Conservation (phyloP, 2,797 vertebrate genomes). For the Scolopax rusticola region DNA sequence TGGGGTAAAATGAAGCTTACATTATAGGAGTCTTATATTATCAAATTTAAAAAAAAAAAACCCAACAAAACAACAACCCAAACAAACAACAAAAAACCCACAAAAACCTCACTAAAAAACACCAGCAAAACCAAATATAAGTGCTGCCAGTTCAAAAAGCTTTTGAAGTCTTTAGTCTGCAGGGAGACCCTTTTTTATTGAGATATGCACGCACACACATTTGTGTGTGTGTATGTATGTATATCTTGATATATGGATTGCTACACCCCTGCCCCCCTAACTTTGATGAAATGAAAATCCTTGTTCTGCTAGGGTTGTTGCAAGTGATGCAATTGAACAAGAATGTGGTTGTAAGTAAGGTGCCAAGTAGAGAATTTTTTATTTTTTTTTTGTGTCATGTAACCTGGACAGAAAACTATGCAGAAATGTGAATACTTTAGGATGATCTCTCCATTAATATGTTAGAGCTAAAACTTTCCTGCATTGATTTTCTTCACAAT, state of each 20-base stretch:
- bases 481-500: not conserved
- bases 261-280: not conserved
- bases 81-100: too few species aligned
- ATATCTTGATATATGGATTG: not conserved
- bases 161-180: not conserved
- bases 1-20: not conserved
- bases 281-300: not conserved
- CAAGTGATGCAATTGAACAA: not conserved
- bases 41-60: not conserved
- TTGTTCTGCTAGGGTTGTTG: not conserved
- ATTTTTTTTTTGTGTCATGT: not conserved
- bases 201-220: accelerated
- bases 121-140: not conserved
- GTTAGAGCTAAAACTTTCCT: not conserved
- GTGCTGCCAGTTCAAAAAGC: not conserved
- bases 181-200: not conserved
- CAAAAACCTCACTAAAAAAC: too few species aligned
- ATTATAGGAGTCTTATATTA: not conserved
- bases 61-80: too few species aligned
- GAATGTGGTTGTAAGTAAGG: not conserved
- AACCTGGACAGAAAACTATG: not conserved
- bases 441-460: not conserved
- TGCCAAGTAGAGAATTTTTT: not conserved
- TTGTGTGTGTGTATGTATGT: not conserved
- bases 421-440: not conserved